Evolutionary conservation across 2,797 vertebrate species (phyloP), one percentile per base, ranked within the genome.

Genomic region (Onychomys torridus): DNA sequence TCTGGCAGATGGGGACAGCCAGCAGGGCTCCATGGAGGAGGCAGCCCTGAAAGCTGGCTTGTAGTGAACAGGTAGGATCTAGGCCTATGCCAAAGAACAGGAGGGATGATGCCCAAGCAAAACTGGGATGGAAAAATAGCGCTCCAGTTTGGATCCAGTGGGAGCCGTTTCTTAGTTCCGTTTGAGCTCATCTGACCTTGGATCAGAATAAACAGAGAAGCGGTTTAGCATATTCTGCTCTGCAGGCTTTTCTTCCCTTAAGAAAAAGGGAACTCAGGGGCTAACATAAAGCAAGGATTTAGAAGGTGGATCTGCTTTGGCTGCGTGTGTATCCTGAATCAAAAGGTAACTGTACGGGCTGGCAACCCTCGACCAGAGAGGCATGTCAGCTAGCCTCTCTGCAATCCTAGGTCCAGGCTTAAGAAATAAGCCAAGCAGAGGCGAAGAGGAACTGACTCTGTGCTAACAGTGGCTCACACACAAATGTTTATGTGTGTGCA

Each of bases 161-260:
- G 88, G 82, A 97, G 77, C 77, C 78, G 77, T 76, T 97, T 73
- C 46, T 81, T 77, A 77, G 75, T 90, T 94, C 86, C 91, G 2
- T 89, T 85, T 82, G 88, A 93, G 92, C 86, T 5, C 1, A 67
- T 67, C 65, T 37, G 79, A 96, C 79, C 95, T 93, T 91, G 69
- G 65, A 63, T 1, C 57, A 57, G 69, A 88, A 89, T 89, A 52
- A 90, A 90, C 52, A 65, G 82, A 90, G 52, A 92, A 77, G 57
- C 46, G 29, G 29, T 92, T 93, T 92, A 84, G 52, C 85, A 69
- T 84, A 37, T 12, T 89, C 67, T 89, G 65, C 52, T 95, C 37
- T 25, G 25, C 25, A 90, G 55, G 55, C 1, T 86, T 59, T 89
- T 85, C 69, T 91, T 83, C 25, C 83, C 55, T 89, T 78, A 65